Conservation (phyloP, 2,888 invertebrate species). For the Pseudococcus viburni region DNA sequence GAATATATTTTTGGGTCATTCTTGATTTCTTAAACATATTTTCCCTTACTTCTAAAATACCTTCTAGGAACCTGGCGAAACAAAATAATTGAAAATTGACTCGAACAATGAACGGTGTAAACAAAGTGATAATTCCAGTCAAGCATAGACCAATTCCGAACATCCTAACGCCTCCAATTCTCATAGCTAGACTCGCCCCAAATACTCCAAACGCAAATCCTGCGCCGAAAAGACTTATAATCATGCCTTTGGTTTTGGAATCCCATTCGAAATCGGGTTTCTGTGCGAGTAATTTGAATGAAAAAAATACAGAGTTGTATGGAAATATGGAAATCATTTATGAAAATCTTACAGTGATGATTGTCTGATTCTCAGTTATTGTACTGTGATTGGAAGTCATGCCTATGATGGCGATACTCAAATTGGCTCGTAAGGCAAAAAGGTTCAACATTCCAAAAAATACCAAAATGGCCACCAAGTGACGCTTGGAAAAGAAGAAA, state of each 20-base stretch:
- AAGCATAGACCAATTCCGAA: background rate
- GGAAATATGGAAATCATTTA: too few relatives aligned
- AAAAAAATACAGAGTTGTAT: too few relatives aligned
- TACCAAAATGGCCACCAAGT: background rate
- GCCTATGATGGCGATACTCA: slow-evolving; percentile 1
- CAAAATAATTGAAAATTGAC: background rate
- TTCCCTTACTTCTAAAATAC: background rate
- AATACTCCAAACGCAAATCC: background rate
- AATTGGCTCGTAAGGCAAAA: background rate
- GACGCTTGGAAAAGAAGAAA: background rate
- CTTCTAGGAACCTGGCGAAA: background rate
- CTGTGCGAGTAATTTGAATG: background rate
- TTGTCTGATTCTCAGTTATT: background rate
- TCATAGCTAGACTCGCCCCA: background rate
- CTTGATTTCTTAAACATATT: too few relatives aligned
- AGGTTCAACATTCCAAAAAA: slow-evolving; percentile 9
- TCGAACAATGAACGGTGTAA: slow-evolving; percentile 11
- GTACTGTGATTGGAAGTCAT: background rate
- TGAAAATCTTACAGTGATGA: too few relatives aligned
- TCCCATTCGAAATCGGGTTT: background rate
- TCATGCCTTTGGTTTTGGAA: background rate
- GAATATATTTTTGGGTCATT: too few relatives aligned
- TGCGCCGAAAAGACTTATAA: background rate
- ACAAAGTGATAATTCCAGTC: background rate
- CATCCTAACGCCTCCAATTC: background rate